Base-by-base conservation (phyloP, 2,797 vertebrate species). In the Ptychobarbus kaznakovi region DNA sequence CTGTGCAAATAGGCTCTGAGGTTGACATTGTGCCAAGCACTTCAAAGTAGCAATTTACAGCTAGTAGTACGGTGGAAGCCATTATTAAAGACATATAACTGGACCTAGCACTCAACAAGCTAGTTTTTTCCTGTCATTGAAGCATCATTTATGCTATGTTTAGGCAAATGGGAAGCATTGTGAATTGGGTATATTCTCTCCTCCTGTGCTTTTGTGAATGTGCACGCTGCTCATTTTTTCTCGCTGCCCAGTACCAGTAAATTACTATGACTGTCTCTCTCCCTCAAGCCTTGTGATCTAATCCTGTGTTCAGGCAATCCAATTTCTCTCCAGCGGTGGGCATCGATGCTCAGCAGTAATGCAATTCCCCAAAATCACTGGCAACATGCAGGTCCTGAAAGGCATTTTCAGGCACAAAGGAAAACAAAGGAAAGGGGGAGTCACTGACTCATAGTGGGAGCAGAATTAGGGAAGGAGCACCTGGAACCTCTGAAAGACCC, bases 291-390 rank as follows among this genome's bases (percentile, higher is more conserved):
- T 72, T 85, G 65, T 88, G 65, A 78, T 89, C 86, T 83, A 80
- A 89, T 90, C 84, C 87, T 74, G 74, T 66, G 68, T 86, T 89
- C 84, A 87, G 87, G 65, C 74, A 88, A 89, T 91, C 78, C 83
- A 88, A 81, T 91, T 89, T 88, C 61, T 87, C 74, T 85, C 85
- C 80, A 58, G 44, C 72, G 68, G 65, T 85, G 76, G 42, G 70
- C 32, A 86, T 80, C 32, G 28, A 49, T 70, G 49, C 78, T 80
- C 78, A 84, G 78, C 73, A 77, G 80, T 87, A 88, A 87, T 85
- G 80, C 80, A 88, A 74, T 86, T 82, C 53, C n/a, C 22, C 44
- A 38, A 87, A 76, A 87, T 80, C 73, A 74, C 83, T 69, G 53
- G 74, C 51, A 79, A 81, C 76, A 53, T 35, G 51, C 51, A 73